Evolutionary conservation across 2,113 vertebrate species (phyloP).

Genomic region (Clarias gariepinus): DNA sequence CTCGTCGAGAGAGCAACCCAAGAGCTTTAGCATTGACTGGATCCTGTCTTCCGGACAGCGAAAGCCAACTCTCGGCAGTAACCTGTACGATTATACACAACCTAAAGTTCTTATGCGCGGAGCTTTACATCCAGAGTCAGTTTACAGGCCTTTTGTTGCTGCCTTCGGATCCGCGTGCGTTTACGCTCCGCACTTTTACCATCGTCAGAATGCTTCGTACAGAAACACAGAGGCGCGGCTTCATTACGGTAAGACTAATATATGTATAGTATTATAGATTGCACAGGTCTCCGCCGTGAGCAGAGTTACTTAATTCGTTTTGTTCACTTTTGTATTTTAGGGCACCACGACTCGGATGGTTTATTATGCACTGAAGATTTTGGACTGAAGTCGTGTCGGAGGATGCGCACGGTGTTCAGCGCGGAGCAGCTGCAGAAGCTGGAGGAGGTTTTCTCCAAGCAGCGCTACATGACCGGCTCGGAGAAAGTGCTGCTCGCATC

Average conservation of each 20-base stretch:
- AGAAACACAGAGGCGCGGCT: neutral
- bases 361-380: slow-evolving; percentile 21
- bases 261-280: neutral
- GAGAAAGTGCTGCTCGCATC: slow-evolving; percentile 58
- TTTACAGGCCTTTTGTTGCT: neutral
- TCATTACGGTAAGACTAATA: neutral
- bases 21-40: slow-evolving; percentile 49
- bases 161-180: neutral
- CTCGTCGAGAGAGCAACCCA: slow-evolving; percentile 9
- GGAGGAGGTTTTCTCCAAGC: slow-evolving; percentile 57
- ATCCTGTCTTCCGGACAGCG: slow-evolving; percentile 35
- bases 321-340: neutral
- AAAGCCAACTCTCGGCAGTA: neutral
- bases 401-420: slow-evolving; percentile 58
- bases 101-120: neutral
- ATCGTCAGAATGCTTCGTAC: neutral
- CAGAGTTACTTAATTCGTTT: neutral
- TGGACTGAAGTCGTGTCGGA: slow-evolving; percentile 41
- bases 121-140: slow-evolving; percentile 1
- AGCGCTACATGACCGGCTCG: slow-evolving; percentile 57
- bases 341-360: neutral
- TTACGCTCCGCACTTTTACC: neutral
- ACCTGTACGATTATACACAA: neutral
- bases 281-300: neutral
- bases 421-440: slow-evolving; percentile 57